Evolutionary conservation across 2,888 invertebrate species (phyloP), one percentile per base, ranked within the genome.

Genomic region (Cancer borealis): DNA sequence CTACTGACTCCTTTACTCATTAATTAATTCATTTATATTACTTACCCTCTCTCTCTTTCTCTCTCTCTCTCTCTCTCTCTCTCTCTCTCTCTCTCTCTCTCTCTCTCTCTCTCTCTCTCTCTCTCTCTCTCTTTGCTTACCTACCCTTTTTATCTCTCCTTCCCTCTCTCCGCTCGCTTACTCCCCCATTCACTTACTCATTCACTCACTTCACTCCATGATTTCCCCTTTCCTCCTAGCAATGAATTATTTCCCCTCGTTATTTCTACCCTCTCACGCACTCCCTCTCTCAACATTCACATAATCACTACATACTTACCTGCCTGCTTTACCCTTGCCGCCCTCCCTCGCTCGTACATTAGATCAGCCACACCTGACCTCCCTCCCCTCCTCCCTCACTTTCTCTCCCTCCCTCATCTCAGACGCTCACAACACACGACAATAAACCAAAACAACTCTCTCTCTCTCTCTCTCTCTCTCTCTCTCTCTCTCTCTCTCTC

Each of bases 251-350:
- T 45, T 88, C 21, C 88, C 39, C 46, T 46, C 88, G 17, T 88
- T 46, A 88, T 21, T n/a, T 47, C 49, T 26, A 10, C 88, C 88
- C 88, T 88, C 88, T 88, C 26, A n/a, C 88, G 21, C 88, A 8
- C 88, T 88, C 88, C n/a, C 46, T 88, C 88, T 49, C 88, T 88
- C 30, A 17, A 1, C 88, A 30, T 8, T 46, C n/a, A 46, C n/a
- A 46, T 39, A 26, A 30, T 49, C 47, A 49, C 46, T 88, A 88
- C 46, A 88, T 49, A 30, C 79, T 79, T 12, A 79, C 79, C 79
- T 30, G 12, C 79, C 79, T 30, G 26, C 79, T 14, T 79, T 30
- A 30, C 26, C 73, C 73, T 73, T 26, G 21, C 73, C 73, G 73
- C 26, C n/a, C 8, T n/a, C n/a, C n/a, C 30, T 30, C 6, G 5